A percentile compares a stretch with the other conserved stretches of the same genome.
phyloP scores from a whole-genome alignment of 2,888 invertebrate genomes.

The Drosophila mercatorum region DNA sequence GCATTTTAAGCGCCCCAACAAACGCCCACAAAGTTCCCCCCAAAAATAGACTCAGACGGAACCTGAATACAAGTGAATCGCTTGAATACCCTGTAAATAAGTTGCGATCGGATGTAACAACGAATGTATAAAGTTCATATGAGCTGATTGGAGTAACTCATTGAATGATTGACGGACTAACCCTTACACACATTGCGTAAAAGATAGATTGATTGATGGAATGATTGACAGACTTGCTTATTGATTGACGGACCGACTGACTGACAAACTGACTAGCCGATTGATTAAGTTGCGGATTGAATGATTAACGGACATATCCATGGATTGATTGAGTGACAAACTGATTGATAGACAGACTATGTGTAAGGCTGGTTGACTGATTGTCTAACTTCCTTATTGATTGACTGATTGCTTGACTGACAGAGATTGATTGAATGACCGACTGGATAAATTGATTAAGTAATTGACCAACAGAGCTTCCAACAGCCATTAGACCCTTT shows the following conservation, averaged over 20 bases:
- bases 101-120: not conserved
- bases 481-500: not conserved
- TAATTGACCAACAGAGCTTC: not conserved
- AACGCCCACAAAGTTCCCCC: not conserved
- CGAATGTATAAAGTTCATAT: too few species aligned
- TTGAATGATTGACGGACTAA: not conserved
- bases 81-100: not conserved
- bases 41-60: not conserved
- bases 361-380: not conserved
- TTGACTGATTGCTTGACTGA: not conserved
- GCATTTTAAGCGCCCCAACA: conserved; percentile 35
- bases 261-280: too few species aligned
- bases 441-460: not conserved
- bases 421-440: not conserved
- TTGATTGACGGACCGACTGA: not conserved
- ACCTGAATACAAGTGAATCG: not conserved
- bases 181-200: too few species aligned
- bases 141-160: not conserved
- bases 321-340: not conserved
- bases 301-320: not conserved
- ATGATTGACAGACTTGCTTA: not conserved
- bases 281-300: not conserved
- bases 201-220: not conserved
- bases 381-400: not conserved
- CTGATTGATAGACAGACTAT: not conserved